Evolutionary conservation across 2,797 vertebrate genomes (phyloP).

Genomic region (Danio albolineatus): DNA sequence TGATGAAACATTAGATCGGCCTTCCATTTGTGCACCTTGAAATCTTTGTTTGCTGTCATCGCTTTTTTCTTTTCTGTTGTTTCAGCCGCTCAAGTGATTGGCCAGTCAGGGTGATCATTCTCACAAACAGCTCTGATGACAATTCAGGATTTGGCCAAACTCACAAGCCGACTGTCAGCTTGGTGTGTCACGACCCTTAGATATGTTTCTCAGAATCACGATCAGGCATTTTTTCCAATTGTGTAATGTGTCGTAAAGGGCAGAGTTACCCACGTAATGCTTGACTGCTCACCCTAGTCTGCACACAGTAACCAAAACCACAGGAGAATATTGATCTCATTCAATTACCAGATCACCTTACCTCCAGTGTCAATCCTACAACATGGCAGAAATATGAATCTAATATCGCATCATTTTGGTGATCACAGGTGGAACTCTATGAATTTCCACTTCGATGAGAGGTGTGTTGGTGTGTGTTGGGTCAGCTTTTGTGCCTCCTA

Average conservation of each 20-base stretch:
- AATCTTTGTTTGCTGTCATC: too few species aligned
- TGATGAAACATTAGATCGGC: too few species aligned
- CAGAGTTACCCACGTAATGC: slow-evolving; percentile 50
- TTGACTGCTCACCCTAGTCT: slow-evolving; percentile 45
- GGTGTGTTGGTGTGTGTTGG: slow-evolving; percentile 58
- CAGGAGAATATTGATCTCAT: slow-evolving; percentile 52
- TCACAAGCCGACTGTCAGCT: too few species aligned
- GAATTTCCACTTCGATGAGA: slow-evolving; percentile 46
- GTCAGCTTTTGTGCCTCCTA: slow-evolving; percentile 52
- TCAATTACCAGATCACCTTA: slow-evolving; percentile 58
- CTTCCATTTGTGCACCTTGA: too few species aligned
- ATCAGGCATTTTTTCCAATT: slow-evolving; percentile 52
- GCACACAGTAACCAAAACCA: slow-evolving; percentile 54
- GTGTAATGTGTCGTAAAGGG: slow-evolving; percentile 55
- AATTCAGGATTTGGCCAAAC: too few species aligned
- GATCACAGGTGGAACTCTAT: slow-evolving; percentile 15
- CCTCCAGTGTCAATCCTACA: slow-evolving; percentile 48
- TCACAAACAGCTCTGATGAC: too few species aligned
- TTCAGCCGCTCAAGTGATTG: too few species aligned
- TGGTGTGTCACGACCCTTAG: neutral
- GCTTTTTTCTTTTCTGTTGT: too few species aligned
- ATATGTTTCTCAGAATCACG: slow-evolving; percentile 20
- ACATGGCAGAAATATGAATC: slow-evolving; percentile 31
- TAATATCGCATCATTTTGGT: slow-evolving; percentile 42
- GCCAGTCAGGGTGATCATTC: too few species aligned